Evolutionary conservation across 1,140 invertebrate species (phyloP), one percentile per base, ranked within the genome.

Genomic region (Ips typographus): DNA sequence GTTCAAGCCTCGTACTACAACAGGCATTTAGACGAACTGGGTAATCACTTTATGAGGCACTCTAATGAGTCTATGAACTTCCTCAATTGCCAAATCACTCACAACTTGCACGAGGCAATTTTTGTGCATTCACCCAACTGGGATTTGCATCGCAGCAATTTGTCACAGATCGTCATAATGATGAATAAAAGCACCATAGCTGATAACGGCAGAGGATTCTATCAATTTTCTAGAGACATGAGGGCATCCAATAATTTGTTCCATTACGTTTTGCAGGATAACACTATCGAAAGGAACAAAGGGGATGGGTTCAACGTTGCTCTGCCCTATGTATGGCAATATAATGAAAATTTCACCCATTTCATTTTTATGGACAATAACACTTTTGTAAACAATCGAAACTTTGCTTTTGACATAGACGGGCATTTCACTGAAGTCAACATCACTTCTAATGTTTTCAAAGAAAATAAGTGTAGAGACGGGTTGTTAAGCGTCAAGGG

Each of bases 311-410:
- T 98, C 69, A 88, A 94, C 76, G 83, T 98, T 1, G 84, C 86
- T 1, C 79, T 98, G 7, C 95, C 96, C 0, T 97, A 97, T 77
- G 94, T 96, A 5, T 97, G 94, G 93, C 89, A 96, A 73, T 96
- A 97, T 74, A 92, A 96, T 77, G 94, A 96, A 80, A 96, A 96
- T 77, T 94, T 94, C 72, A 96, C 94, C 0, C 95, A 98, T 80
- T 90, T 92, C 0, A 84, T 98, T 38, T 91, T 89, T 74, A 87
- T 97, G 73, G 85, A 89, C 59, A 94, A 98, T 73, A 94, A 94
- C 72, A 91, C 90, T 0, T 94, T 97, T 87, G 83, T 87, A 40
- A 85, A 89, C 69, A 99, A 98, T 78, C 82, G 87, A n/a, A 86
- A 92, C 40, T 98, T 98, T 78, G 88, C 86, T 22, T 86, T 98